phyloP scores from a whole-genome alignment of 2,113 vertebrate genomes.

The Ginglymostoma cirratum region DNA sequence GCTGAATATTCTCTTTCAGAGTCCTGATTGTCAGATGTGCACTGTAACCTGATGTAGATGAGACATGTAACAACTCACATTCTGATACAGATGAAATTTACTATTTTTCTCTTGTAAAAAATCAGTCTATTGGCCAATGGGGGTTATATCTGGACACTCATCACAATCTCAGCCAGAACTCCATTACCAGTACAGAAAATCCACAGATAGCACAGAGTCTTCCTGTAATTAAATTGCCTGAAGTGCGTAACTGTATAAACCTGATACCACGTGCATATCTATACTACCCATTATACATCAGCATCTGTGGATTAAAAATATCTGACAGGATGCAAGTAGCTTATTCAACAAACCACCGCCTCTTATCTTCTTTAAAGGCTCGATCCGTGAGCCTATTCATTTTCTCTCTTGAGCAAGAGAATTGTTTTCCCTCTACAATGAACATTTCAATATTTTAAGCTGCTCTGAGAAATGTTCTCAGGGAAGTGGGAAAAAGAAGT shows the following conservation, averaged over 20 bases:
- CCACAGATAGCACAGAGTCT: not conserved
- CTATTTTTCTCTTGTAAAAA: not conserved
- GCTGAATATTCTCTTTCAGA: not conserved
- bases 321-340: not conserved
- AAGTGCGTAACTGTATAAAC: not conserved
- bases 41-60: not conserved
- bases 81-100: not conserved
- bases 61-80: not conserved
- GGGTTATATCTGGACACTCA: not conserved
- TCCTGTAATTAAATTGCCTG: constrained; percentile 27
- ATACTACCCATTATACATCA: not conserved
- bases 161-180: not conserved
- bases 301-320: constrained; percentile 20
- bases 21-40: not conserved
- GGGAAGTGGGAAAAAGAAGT: not conserved
- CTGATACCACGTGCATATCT: constrained; percentile 5
- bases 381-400: not conserved
- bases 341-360: not conserved
- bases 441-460: not conserved
- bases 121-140: not conserved
- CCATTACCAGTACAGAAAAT: not conserved
- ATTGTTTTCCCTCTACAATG: constrained; percentile 15
- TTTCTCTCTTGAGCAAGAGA: not conserved
- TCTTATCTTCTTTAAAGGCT: not conserved
- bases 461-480: not conserved